A percentile compares a stretch with the other conserved stretches of the same genome.
Evolutionary conservation across 2,113 vertebrate genomes (phyloP).

Genomic region (Aplodontia rufa): DNA sequence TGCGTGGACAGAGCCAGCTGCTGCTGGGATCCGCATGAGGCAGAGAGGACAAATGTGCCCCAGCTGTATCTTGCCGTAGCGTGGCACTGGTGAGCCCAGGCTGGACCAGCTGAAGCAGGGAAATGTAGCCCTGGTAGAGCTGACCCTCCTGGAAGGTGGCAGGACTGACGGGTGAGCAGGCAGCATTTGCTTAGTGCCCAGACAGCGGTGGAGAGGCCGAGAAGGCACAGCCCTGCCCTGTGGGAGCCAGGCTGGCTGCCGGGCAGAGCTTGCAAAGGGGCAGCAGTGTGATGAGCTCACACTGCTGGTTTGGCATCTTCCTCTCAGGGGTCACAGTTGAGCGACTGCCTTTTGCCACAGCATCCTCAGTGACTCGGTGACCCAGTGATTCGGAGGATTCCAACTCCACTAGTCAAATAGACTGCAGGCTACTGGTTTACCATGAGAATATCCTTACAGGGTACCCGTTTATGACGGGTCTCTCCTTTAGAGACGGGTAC

Average conservation of each 20-base stretch:
- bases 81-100: not conserved
- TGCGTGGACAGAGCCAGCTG: not conserved
- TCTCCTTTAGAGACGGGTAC: not conserved
- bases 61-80: not conserved
- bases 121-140: not conserved
- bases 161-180: not conserved
- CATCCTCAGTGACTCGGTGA: not conserved
- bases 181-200: fast-evolving
- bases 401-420: not conserved
- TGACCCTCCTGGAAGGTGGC: not conserved
- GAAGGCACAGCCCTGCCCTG: not conserved
- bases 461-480: fast-evolving
- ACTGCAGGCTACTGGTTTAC: fast-evolving
- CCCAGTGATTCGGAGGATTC: not conserved
- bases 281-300: slow-evolving; percentile 35
- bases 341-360: not conserved
- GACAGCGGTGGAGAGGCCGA: not conserved
- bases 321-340: not conserved
- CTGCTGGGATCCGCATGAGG: not conserved
- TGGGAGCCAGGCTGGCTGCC: slow-evolving; percentile 31
- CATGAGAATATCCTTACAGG: not conserved
- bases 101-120: not conserved
- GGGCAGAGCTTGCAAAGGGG: not conserved
- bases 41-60: not conserved
- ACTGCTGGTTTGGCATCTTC: not conserved